Conservation (phyloP, 1,140 invertebrate species). For the Teleopsis dalmanni region DNA sequence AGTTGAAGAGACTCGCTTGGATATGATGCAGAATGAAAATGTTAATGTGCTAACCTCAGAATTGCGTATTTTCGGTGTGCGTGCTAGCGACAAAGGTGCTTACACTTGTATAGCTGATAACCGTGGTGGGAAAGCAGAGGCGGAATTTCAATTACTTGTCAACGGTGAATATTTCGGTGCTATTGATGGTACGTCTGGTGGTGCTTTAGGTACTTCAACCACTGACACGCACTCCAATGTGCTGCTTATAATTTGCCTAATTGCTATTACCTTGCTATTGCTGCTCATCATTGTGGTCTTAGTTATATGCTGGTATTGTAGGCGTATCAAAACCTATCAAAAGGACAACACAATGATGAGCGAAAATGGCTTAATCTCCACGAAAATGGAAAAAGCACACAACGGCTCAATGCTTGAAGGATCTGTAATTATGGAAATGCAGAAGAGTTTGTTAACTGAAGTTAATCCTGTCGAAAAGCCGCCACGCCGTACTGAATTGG, state of each 20-base stretch:
- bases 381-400: conserved; percentile 50
- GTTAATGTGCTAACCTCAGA: conserved; percentile 43
- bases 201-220: conserved; percentile 32
- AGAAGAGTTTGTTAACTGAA: conserved; percentile 70
- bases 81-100: conserved; percentile 69
- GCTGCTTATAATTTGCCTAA: conserved; percentile 48
- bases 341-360: conserved; percentile 46
- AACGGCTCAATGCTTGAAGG: conserved; percentile 54
- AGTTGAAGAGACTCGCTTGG: conserved; percentile 14
- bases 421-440: conserved; percentile 60
- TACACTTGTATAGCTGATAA: conserved; percentile 85
- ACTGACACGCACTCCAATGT: conserved; percentile 41
- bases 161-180: conserved; percentile 41
- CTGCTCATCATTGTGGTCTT: conserved; percentile 56
- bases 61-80: conserved; percentile 64
- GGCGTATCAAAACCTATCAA: conserved; percentile 48
- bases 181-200: conserved; percentile 17
- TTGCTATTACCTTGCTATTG: conserved; percentile 50
- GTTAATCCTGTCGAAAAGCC: conserved; percentile 76
- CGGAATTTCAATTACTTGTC: conserved; percentile 56
- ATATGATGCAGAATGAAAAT: not conserved
- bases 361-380: conserved; percentile 35
- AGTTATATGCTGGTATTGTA: conserved; percentile 60
- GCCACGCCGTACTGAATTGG: conserved; percentile 60
- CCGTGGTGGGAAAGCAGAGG: conserved; percentile 68